Evolutionary conservation across 2,113 vertebrate genomes (phyloP).

Genomic region (Pica pica): DNA sequence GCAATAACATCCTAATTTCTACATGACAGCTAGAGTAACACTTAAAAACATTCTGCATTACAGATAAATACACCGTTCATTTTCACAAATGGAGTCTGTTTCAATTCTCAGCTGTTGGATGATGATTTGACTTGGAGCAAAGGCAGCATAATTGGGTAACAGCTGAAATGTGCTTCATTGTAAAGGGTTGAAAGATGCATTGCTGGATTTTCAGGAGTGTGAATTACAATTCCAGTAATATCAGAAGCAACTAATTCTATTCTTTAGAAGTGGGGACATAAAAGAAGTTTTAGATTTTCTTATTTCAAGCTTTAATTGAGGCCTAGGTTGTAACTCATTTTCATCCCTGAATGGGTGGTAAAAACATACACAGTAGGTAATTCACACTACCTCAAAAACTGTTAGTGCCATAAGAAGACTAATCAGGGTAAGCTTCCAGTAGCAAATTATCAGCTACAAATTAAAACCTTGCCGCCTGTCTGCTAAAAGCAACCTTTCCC

Average conservation of each 20-base stretch:
- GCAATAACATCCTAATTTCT: constrained; percentile 65
- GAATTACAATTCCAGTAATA: constrained; percentile 90
- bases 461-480: constrained; percentile 85
- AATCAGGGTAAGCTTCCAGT: constrained; percentile 89
- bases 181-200: constrained; percentile 79
- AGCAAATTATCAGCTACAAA: constrained; percentile 98
- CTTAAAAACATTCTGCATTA: constrained; percentile 71
- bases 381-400: constrained; percentile 95
- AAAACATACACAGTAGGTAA: constrained; percentile 97
- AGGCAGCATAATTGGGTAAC: constrained; percentile 82
- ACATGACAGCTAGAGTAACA: constrained; percentile 64
- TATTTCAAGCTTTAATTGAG: constrained; percentile 81
- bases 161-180: constrained; percentile 75
- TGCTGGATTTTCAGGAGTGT: constrained; percentile 78
- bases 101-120: constrained; percentile 79
- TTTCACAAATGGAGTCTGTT: constrained; percentile 82
- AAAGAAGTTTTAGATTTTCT: constrained; percentile 79
- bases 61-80: constrained; percentile 70
- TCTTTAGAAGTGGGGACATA: constrained; percentile 80
- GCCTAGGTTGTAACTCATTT: constrained; percentile 83
- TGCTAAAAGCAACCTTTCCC: constrained; percentile 68
- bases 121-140: constrained; percentile 82
- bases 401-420: constrained; percentile 90
- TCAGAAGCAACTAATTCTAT: constrained; percentile 86
- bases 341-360: constrained; percentile 85